These are phyloP conservation scores for Drosophila falleni DNA, from an alignment of 2,888 invertebrate genomes.

Conservation along the genomic window DNA sequence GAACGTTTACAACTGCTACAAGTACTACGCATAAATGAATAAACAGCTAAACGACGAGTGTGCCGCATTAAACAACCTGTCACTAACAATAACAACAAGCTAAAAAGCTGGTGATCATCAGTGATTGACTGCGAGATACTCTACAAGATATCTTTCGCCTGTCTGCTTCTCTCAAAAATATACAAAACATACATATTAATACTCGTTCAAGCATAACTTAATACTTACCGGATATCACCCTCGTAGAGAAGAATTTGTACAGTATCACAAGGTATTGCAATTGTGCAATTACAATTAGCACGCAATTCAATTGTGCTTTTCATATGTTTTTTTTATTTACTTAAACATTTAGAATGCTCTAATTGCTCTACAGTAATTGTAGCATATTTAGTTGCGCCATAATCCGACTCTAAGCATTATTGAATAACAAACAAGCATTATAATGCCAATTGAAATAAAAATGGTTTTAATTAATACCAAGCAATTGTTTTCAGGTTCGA, in stretches of 20 bases:
- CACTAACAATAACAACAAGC: constrained; percentile 35
- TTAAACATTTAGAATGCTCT: not conserved
- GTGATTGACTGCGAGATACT: not conserved
- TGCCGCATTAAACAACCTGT: constrained; percentile 58
- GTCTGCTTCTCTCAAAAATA: too few species aligned
- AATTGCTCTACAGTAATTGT: constrained; percentile 3
- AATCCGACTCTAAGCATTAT: constrained; percentile 9
- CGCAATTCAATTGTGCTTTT: constrained; percentile 27
- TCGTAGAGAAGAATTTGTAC: not conserved
- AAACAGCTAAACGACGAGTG: constrained; percentile 50
- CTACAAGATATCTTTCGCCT: not conserved
- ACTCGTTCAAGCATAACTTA: not conserved
- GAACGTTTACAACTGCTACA: constrained; percentile 65
- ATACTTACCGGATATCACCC: not conserved
- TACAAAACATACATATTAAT: not conserved
- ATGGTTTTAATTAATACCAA: constrained; percentile 12
- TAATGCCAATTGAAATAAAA: constrained; percentile 10
- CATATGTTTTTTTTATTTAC: constrained; percentile 1
- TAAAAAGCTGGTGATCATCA: not conserved
- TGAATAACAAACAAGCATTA: not conserved
- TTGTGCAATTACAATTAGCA: constrained; percentile 36
- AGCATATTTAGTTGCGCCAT: constrained; percentile 1
- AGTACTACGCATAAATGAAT: constrained; percentile 64
- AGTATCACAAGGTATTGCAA: constrained; percentile 19
- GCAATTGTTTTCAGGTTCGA: not conserved